These are phyloP conservation scores for Oligia fasciuncula DNA, from an alignment of 2,888 invertebrate genomes.

Conservation along the genomic window DNA sequence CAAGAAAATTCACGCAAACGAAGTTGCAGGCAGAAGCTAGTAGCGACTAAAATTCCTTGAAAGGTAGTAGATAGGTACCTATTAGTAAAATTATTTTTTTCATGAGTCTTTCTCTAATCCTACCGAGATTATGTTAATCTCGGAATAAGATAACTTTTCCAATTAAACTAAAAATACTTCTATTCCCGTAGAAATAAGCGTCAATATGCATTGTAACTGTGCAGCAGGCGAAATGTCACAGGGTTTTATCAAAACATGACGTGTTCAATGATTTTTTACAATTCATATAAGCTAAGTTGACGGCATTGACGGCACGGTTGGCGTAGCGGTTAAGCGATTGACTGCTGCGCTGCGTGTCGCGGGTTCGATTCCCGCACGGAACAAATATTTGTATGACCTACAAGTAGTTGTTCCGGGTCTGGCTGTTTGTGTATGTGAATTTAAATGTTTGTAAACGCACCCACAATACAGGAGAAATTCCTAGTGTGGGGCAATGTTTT, in stretches of 20 bases:
- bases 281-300: neutral
- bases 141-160: neutral
- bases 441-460: too few relatives aligned
- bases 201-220: neutral
- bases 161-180: constrained; percentile 2
- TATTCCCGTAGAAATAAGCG: neutral
- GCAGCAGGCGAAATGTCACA: neutral
- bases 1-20: too few relatives aligned
- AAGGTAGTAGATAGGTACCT: neutral
- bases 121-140: constrained; percentile 7
- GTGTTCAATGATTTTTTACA: neutral
- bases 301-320: too few relatives aligned
- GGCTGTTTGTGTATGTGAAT: too few relatives aligned
- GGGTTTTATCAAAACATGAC: neutral
- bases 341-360: too few relatives aligned
- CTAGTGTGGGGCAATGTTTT: too few relatives aligned
- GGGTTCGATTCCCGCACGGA: too few relatives aligned
- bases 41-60: neutral
- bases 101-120: constrained; percentile 2
- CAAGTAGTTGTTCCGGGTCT: too few relatives aligned
- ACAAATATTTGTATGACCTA: too few relatives aligned
- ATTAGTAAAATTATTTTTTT: neutral
- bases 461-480: too few relatives aligned
- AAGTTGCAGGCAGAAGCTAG: too few relatives aligned
- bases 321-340: too few relatives aligned